These are phyloP conservation scores for Centropristis striata DNA, from an alignment of 2,113 vertebrate genomes.

Conservation along the genomic window DNA sequence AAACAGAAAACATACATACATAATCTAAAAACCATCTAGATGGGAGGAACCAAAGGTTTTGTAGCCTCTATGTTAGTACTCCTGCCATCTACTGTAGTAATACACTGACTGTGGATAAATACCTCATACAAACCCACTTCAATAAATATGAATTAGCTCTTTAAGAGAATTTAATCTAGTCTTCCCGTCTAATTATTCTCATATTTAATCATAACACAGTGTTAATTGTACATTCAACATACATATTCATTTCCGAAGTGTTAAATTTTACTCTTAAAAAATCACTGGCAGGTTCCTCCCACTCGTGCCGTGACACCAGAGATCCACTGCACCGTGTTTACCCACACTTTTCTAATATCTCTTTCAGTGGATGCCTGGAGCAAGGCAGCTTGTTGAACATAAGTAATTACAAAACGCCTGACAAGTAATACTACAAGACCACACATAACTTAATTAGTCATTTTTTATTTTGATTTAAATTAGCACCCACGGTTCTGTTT, in stretches of 20 bases:
- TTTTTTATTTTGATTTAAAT: constrained; percentile 17
- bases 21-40: too few species aligned
- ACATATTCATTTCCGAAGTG: constrained; percentile 5
- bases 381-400: constrained; percentile 1
- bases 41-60: too few species aligned
- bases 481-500: neutral
- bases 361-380: constrained; percentile 13
- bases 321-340: constrained; percentile 29
- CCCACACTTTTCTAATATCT: constrained; percentile 6
- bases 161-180: too few species aligned
- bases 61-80: too few species aligned
- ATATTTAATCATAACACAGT: neutral
- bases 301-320: constrained; percentile 42
- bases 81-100: too few species aligned
- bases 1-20: too few species aligned
- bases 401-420: constrained; percentile 23
- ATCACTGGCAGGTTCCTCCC: constrained; percentile 17
- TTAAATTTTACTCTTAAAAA: constrained; percentile 26
- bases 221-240: neutral
- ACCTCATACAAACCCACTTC: too few species aligned
- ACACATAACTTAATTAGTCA: neutral
- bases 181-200: neutral
- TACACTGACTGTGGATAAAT: too few species aligned
- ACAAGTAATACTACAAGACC: neutral
- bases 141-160: too few species aligned